Base-by-base conservation (phyloP, 2,888 invertebrate genomes). In the Meloe dianella region DNA sequence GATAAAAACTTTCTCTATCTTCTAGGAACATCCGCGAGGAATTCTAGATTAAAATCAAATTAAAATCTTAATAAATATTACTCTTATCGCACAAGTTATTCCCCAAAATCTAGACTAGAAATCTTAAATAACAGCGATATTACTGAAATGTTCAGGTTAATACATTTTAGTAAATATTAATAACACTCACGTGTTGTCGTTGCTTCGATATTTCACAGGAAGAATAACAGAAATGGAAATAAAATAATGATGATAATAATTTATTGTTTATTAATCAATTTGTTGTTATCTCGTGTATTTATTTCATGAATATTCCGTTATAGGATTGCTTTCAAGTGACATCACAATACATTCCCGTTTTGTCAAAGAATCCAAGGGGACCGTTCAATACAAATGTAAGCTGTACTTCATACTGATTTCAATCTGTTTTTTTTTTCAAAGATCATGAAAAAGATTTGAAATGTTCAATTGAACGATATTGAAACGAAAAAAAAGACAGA, bases 401-500 rank as follows among this genome's bases (percentile, higher is more conserved):
- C 38, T 38, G 38, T 38, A 38, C n/a, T 38, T 38, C 12, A 38
- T 38, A 41, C 17, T 41, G 41, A 41, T n/a, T 41, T 41, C 41
- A 41, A n/a, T 41, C n/a, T 41, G 8, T 41, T 0, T 12, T 35
- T 35, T 12, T 14, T 38, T 38, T n/a, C n/a, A 47, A 58, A 17
- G 12, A 22, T 41, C 30, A 32, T 27, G 27, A 66, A 56, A 51
- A 47, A 61, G 38, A 66, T 66, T 57, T 41, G 38, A 63, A 66
- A 66, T 63, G 57, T 66, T 66, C 60, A 66, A 66, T 66, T 66
- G 66, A 32, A 66, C 66, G 63, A 60, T 66, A 63, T 63, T 54
- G 63, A 57, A 41, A 41, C 10, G 35, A 35, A 8, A n/a, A 17
- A 41, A 41, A 41, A n/a, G 1, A 10, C 1, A 32, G 32, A 32